Percentiles rank a stretch among this genome's conserved stretches.
Evolutionary conservation across 2,113 vertebrate species (phyloP).

Genomic region (Formicarius rufipectus): DNA sequence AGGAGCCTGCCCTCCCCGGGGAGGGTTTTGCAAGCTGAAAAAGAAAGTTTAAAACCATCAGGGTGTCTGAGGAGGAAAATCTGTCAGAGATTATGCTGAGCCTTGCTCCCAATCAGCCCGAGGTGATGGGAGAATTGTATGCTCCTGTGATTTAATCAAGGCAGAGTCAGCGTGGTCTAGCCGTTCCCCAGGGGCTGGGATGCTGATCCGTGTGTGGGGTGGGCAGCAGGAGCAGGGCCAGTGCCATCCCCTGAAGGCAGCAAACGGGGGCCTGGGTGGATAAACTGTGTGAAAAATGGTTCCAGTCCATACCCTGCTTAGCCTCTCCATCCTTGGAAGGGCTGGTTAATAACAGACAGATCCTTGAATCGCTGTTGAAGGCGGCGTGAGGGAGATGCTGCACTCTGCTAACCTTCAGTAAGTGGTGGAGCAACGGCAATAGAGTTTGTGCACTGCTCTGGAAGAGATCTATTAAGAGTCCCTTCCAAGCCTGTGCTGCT

Average conservation of each 20-base stretch:
- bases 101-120: not conserved
- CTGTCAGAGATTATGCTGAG: not conserved
- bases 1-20: not conserved
- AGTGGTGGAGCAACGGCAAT: slow-evolving; percentile 37
- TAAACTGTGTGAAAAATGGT: not conserved
- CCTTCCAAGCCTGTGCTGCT: slow-evolving; percentile 41
- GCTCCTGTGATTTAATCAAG: not conserved
- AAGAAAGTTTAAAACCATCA: not conserved
- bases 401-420: slow-evolving; percentile 67
- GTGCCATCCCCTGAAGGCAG: rapidly evolving
- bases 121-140: not conserved
- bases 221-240: not conserved
- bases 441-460: slow-evolving; percentile 65
- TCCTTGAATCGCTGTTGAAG: slow-evolving; percentile 35
- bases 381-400: slow-evolving; percentile 49
- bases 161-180: not conserved
- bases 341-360: slow-evolving; percentile 29
- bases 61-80: not conserved
- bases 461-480: slow-evolving; percentile 70
- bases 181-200: not conserved
- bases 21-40: not conserved
- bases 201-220: not conserved
- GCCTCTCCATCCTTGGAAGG: not conserved
- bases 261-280: not conserved
- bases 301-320: not conserved